Evolutionary conservation across 2,113 vertebrate species (phyloP), one percentile per base, ranked within the genome.

Genomic region (Labeo rohita): DNA sequence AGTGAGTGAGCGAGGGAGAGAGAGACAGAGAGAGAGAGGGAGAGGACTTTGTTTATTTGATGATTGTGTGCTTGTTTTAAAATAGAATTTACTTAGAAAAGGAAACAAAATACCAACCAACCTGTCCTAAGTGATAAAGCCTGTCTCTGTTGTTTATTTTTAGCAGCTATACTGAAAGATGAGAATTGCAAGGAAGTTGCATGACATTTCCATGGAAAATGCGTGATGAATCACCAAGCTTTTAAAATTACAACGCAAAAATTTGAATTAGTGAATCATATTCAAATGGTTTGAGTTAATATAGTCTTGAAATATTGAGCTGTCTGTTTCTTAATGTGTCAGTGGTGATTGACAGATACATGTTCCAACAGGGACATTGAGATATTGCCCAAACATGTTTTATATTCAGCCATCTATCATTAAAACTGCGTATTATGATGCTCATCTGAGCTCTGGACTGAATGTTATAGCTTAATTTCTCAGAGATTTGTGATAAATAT

Each of bases 331-430:
- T 56, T 9, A 39, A 54, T 54, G 23, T 77, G 8, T 50, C 49
- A 77, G 49, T 52, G 28, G 15, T 16, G 34, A 28, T 4, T 39
- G 50, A 21, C 2, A 21, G 2, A 54, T 52, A 16, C 12, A 52
- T 78, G 75, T 39, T 59, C n/a, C 28, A 7, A 34, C 9, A 36
- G 8, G 34, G 75, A 36, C 50, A 78, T 34, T 39, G 34, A 39
- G 34, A 56, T n/a, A 8, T 59, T 78, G 76, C 34, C 34, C 16
- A 43, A 78, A 78, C 52, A 59, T 78, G 76, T 59, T 54, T 18
- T 28, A 18, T 76, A 76, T 34, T 77, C 23, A 36, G 3, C 23
- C 23, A 52, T 23, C 34, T 52, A 28, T 36, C 15, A 77, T 50
- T 77, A 28, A 54, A 34, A 34, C 52, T 0, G 76, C 56, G 49